phyloP scores from a whole-genome alignment of 2,797 vertebrate species.

The Hyperoplus immaculatus region DNA sequence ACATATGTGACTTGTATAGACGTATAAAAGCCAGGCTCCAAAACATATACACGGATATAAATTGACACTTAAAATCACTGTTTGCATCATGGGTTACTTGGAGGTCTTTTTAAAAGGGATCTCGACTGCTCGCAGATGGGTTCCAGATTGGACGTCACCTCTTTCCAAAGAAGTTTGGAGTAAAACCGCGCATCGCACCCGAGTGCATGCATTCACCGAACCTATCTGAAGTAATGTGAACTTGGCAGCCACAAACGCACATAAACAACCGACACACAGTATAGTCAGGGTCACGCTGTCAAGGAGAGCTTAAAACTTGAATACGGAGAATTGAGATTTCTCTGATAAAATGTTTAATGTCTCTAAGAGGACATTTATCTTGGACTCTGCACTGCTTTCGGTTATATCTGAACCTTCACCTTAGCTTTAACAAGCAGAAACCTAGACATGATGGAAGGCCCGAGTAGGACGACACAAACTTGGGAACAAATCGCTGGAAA shows the following conservation, averaged over 20 bases:
- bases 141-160: slow-evolving; percentile 47
- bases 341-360: slow-evolving; percentile 1
- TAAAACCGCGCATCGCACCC: slow-evolving; percentile 39
- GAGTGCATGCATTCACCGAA: slow-evolving; percentile 32
- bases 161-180: slow-evolving; percentile 29
- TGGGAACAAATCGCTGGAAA: slow-evolving; percentile 16
- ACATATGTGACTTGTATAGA: slow-evolving; percentile 39
- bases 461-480: slow-evolving; percentile 8
- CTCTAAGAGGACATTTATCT: slow-evolving; percentile 24
- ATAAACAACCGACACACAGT: slow-evolving; percentile 18
- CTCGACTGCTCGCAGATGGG: slow-evolving; percentile 35
- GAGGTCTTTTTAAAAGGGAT: slow-evolving; percentile 23
- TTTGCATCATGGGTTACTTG: slow-evolving; percentile 20
- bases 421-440: slow-evolving; percentile 19
- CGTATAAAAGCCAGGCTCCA: slow-evolving; percentile 8
- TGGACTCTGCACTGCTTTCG: slow-evolving; percentile 1
- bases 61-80: slow-evolving; percentile 25
- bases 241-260: slow-evolving; percentile 25
- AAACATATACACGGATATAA: slow-evolving; percentile 2
- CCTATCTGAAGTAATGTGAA: slow-evolving; percentile 5
- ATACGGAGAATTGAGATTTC: neutral
- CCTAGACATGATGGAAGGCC: slow-evolving; percentile 14
- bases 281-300: neutral
- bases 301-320: neutral
- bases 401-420: slow-evolving; percentile 11